Conservation (phyloP, 2,888 invertebrate species). For the Hipparchia semele region DNA sequence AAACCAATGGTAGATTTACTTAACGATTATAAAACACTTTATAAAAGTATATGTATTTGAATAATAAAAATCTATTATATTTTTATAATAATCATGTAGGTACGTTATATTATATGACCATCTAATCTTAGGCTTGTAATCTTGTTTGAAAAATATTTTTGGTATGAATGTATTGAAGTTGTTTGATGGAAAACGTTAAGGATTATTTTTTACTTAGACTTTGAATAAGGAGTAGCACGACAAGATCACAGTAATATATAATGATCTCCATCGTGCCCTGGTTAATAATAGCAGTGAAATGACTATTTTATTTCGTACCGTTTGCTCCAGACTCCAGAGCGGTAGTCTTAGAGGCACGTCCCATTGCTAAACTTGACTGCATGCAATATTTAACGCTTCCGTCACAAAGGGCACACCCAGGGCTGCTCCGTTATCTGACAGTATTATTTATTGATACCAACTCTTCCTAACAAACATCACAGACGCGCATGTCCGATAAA, state of each 20-base stretch:
- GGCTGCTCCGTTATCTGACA: constrained; percentile 63
- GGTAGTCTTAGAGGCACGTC: constrained; percentile 77
- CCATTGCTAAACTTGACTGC: constrained; percentile 80
- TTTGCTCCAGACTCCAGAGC: constrained; percentile 68
- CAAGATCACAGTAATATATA: constrained; percentile 24
- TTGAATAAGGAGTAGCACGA: constrained; percentile 3
- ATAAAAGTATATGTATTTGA: too few species aligned
- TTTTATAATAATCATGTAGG: not conserved
- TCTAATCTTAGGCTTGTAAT: not conserved
- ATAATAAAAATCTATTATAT: not conserved
- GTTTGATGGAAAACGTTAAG: not conserved
- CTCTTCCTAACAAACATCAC: constrained; percentile 62
- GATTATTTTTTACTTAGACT: not conserved
- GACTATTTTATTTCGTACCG: constrained; percentile 64
- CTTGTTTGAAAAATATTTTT: not conserved
- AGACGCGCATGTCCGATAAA: constrained; percentile 64
- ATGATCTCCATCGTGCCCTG: constrained; percentile 45
- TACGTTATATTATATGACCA: not conserved
- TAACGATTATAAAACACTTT: too few species aligned
- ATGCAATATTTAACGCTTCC: constrained; percentile 82
- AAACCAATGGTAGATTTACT: too few species aligned
- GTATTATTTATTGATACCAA: constrained; percentile 61
- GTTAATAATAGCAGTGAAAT: constrained; percentile 59
- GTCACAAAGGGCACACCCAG: constrained; percentile 65
- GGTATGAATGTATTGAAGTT: constrained; percentile 8